Evolutionary conservation across 2,888 invertebrate genomes (phyloP).

Genomic region (Oscheius sp.): DNA sequence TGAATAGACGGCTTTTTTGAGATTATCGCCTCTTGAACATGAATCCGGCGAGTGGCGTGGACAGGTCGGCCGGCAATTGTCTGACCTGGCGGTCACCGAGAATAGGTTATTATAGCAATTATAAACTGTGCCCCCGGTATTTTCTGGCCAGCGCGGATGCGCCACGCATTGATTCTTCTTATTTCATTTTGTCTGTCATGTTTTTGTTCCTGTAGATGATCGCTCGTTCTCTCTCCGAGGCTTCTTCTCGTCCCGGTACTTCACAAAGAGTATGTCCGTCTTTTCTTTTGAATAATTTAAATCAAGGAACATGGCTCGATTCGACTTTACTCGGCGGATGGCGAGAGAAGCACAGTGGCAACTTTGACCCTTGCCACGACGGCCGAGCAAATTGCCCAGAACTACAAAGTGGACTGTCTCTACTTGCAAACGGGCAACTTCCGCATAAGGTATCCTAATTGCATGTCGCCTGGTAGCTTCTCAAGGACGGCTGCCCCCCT

Average conservation of each 20-base stretch:
- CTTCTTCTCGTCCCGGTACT: background rate
- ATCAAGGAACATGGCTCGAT: constrained; percentile 32
- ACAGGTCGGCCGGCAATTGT: constrained; percentile 7
- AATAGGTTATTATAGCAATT: constrained; percentile 39
- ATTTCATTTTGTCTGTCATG: background rate
- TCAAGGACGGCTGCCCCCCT: background rate
- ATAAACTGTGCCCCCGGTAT: constrained; percentile 35
- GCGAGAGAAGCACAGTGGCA: constrained; percentile 45
- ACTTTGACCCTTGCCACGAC: constrained; percentile 29
- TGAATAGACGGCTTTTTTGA: too few species aligned
- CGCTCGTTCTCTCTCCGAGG: background rate
- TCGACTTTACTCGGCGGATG: constrained; percentile 51
- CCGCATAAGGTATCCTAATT: constrained; percentile 25
- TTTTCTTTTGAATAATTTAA: background rate
- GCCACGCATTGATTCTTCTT: constrained; percentile 6
- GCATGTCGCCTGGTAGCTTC: background rate
- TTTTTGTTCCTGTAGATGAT: constrained; percentile 6
- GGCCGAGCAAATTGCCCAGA: constrained; percentile 24
- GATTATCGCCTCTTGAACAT: too few species aligned
- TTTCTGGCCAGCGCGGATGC: constrained; percentile 19
- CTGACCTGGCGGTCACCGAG: constrained; percentile 21
- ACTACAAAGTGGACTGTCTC: constrained; percentile 34
- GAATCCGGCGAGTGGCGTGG: too few species aligned
- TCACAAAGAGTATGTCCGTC: background rate
- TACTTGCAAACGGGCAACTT: constrained; percentile 38